Evolutionary conservation across 2,888 invertebrate genomes (phyloP).

Genomic region (Stenchaetothrips biformis): DNA sequence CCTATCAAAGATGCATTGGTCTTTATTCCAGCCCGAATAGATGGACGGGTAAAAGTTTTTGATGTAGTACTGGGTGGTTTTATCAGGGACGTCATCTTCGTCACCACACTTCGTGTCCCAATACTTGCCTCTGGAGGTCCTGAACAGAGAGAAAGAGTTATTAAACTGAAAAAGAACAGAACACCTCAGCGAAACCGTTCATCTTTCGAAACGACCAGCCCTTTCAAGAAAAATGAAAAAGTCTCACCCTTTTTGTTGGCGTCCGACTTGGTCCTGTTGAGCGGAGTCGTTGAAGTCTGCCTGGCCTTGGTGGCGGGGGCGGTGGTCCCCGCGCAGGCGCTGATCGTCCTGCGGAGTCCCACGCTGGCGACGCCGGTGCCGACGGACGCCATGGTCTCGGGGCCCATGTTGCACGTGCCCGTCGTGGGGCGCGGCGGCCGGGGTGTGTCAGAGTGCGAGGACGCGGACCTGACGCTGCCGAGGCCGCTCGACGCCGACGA

Average conservation of each 20-base stretch:
- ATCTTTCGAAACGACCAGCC: neutral
- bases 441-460: neutral
- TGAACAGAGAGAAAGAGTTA: neutral
- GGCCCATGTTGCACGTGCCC: neutral
- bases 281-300: neutral
- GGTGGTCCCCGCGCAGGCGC: neutral
- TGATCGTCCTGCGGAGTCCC: neutral
- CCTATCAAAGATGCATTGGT: neutral
- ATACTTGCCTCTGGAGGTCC: neutral
- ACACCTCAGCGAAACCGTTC: neutral
- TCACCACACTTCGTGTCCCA: neutral
- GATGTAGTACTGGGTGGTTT: neutral
- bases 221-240: neutral
- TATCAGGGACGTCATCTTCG: neutral
- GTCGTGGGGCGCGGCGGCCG: neutral
- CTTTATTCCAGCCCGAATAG: neutral
- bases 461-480: neutral
- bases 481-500: constrained; percentile 1
- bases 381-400: neutral
- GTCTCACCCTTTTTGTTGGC: neutral
- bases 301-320: neutral
- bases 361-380: neutral
- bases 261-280: neutral
- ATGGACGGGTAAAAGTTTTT: neutral
- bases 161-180: too few relatives aligned